Evolutionary conservation across 2,113 vertebrate genomes (phyloP).

Genomic region (Callorhinus ursinus): DNA sequence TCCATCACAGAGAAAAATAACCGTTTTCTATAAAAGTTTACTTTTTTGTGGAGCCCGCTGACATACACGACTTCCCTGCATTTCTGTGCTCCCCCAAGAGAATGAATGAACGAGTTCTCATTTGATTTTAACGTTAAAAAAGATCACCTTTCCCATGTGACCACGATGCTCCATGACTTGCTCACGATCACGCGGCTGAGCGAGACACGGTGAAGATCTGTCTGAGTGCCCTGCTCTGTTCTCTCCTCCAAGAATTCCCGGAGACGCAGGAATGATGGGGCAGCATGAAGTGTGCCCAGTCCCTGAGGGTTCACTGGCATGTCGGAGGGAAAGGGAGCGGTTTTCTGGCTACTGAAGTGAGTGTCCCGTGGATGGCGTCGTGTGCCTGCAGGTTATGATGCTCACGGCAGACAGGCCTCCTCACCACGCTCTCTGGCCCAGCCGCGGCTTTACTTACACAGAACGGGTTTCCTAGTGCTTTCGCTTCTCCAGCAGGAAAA

Average conservation of each 20-base stretch:
- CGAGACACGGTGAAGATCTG: fast-evolving
- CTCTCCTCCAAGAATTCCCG: neutral
- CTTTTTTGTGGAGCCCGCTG: fast-evolving
- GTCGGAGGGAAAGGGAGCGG: too few species aligned
- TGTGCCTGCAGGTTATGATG: fast-evolving
- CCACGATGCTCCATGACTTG: fast-evolving
- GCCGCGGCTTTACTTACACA: neutral
- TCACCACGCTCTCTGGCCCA: fast-evolving
- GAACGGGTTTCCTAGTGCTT: neutral
- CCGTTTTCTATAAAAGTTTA: fast-evolving
- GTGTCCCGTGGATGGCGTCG: fast-evolving
- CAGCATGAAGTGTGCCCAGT: fast-evolving
- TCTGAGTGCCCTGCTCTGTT: fast-evolving
- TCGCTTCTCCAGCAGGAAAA: too few species aligned
- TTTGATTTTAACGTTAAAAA: fast-evolving
- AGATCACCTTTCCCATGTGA: fast-evolving
- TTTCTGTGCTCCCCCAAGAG: neutral
- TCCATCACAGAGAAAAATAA: neutral
- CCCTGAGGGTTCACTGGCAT: neutral
- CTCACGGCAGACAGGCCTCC: neutral
- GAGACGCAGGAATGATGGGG: fast-evolving
- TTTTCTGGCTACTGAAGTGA: too few species aligned
- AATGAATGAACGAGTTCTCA: neutral
- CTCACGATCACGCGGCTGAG: fast-evolving
- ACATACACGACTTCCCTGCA: fast-evolving